Evolutionary conservation across 2,113 vertebrate genomes (phyloP).

Genomic region (Myotis lucifugus): DNA sequence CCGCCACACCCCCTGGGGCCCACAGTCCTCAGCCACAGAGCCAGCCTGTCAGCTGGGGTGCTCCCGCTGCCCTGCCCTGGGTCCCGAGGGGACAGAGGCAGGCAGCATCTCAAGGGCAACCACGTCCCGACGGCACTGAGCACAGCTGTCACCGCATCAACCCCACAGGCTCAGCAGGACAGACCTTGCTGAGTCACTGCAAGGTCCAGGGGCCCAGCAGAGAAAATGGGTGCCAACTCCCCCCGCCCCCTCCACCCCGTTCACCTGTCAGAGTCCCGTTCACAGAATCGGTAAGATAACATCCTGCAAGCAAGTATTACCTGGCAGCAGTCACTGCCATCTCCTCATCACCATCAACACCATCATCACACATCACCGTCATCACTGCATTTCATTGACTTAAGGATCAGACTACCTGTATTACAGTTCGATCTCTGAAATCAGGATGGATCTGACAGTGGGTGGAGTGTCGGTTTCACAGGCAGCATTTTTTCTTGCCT

Average conservation of each 20-base stretch:
- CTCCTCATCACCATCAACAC: not conserved
- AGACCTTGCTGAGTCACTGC: not conserved
- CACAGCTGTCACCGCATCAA: accelerated
- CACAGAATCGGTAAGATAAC: not conserved
- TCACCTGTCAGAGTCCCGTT: conserved; percentile 32
- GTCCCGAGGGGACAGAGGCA: not conserved
- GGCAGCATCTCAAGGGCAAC: not conserved
- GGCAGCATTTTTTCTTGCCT: not conserved
- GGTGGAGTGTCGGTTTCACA: accelerated
- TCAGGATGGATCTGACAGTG: not conserved
- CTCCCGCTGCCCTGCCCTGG: not conserved
- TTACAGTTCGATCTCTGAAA: not conserved
- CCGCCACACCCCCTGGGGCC: not conserved
- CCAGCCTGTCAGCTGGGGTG: not conserved
- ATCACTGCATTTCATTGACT: accelerated
- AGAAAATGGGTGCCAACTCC: not conserved
- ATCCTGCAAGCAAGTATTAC: not conserved
- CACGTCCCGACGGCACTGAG: not conserved
- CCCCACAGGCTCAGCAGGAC: not conserved
- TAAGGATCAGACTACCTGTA: not conserved
- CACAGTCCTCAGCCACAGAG: not conserved
- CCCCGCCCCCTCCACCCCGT: accelerated
- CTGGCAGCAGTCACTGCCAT: too few relatives aligned
- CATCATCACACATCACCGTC: accelerated
- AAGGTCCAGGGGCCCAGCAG: not conserved